Percentiles rank a stretch among this genome's conserved stretches.
Conservation (phyloP, 2,888 invertebrate genomes). For the Leucozona laternaria region DNA sequence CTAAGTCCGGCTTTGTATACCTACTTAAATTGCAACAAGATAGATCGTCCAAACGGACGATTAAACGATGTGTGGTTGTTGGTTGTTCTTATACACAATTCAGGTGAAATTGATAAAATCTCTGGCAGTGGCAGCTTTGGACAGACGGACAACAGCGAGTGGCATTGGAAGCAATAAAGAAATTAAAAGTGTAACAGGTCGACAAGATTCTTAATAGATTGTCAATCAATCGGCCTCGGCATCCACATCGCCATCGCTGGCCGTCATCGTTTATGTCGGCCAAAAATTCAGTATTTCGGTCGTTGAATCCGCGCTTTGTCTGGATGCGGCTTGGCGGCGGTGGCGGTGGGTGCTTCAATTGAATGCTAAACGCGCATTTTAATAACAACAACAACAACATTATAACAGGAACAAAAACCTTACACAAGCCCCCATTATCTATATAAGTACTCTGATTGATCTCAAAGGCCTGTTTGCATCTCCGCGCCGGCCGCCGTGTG, state of each 20-base stretch:
- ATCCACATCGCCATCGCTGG: slow-evolving; percentile 4
- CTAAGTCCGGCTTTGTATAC: not conserved
- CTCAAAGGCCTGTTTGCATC: slow-evolving; percentile 56
- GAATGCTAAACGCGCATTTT: slow-evolving; percentile 41
- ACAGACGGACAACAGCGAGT: slow-evolving; percentile 20
- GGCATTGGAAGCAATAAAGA: slow-evolving; percentile 65
- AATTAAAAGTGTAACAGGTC: slow-evolving; percentile 74
- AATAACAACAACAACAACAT: slow-evolving; percentile 31
- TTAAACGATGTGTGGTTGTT: slow-evolving; percentile 47
- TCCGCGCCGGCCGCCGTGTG: no score
- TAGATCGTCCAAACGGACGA: slow-evolving; percentile 43
- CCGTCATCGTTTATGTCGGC: slow-evolving; percentile 61
- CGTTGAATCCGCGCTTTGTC: slow-evolving; percentile 31
- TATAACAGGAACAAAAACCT: slow-evolving; percentile 34
- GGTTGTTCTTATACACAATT: slow-evolving; percentile 47
- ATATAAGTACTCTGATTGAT: slow-evolving; percentile 60
- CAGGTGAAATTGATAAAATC: slow-evolving; percentile 74
- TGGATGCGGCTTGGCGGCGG: not conserved
- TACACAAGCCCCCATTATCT: slow-evolving; percentile 71
- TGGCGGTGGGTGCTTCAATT: slow-evolving; percentile 36
- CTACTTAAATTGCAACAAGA: slow-evolving; percentile 26
- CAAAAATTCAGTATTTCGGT: slow-evolving; percentile 43
- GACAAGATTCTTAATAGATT: slow-evolving; percentile 59
- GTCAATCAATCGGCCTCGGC: slow-evolving; percentile 65
- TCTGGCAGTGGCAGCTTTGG: slow-evolving; percentile 9